Conservation (phyloP, 1,140 invertebrate genomes). For the Bombus waltoni region DNA sequence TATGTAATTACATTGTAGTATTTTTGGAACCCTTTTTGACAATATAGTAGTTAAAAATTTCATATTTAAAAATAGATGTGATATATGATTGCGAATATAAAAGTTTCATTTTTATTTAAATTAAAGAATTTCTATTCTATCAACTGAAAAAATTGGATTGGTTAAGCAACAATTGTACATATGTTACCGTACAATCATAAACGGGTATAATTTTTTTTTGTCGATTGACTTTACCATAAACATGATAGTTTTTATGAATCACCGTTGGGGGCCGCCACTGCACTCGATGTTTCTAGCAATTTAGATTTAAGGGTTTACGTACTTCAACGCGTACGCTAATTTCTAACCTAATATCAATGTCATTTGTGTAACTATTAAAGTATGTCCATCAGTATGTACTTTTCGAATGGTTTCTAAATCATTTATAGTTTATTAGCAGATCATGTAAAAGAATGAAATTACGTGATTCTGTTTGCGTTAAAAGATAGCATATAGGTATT, state of each 20-base stretch:
- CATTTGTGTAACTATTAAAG: constrained; percentile 22
- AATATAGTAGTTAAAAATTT: background rate
- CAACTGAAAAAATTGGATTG: no score
- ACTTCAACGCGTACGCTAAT: constrained; percentile 15
- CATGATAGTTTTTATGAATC: background rate
- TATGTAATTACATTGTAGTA: constrained; percentile 40
- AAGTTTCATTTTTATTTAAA: background rate
- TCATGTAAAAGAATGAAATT: constrained; percentile 16
- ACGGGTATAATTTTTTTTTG: background rate
- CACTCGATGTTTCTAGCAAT: background rate
- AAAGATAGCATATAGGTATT: constrained; percentile 16
- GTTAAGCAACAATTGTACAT: background rate
- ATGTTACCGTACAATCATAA: no score
- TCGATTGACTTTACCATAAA: background rate
- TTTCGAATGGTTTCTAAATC: background rate
- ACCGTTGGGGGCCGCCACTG: constrained; percentile 11
- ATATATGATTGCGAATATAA: background rate
- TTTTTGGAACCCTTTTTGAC: constrained; percentile 29
- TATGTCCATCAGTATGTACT: constrained; percentile 20
- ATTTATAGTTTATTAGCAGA: background rate
- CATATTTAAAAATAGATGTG: background rate
- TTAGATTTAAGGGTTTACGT: background rate
- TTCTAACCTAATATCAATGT: constrained; percentile 44
- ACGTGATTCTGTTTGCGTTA: background rate
- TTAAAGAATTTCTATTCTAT: background rate